Conservation (phyloP, 2,888 invertebrate genomes). For the Phortica okadai region DNA sequence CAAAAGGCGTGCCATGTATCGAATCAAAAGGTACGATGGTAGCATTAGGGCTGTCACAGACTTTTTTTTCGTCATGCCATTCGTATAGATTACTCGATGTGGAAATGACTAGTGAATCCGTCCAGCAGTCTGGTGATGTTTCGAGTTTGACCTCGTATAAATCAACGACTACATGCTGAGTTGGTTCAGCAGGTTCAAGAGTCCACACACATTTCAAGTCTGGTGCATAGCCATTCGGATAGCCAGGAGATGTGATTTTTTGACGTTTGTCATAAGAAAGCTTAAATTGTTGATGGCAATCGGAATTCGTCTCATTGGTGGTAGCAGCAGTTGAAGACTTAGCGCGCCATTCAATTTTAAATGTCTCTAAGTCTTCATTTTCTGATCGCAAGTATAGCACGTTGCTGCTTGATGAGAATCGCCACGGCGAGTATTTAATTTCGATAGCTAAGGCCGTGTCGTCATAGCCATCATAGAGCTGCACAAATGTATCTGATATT, state of each 20-base stretch:
- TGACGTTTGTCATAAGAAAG: conserved; percentile 54
- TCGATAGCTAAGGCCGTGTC: conserved; percentile 78
- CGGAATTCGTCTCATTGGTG: conserved; percentile 38
- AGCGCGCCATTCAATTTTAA: conserved; percentile 67
- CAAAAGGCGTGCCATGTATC: conserved; percentile 77
- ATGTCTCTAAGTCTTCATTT: conserved; percentile 63
- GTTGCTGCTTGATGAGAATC: conserved; percentile 81
- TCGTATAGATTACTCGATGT: conserved; percentile 77
- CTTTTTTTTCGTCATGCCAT: conserved; percentile 79
- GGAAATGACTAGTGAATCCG: conserved; percentile 82
- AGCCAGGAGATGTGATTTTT: conserved; percentile 84
- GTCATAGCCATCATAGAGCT: conserved; percentile 88
- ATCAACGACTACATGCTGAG: conserved; percentile 80
- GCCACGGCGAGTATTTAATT: conserved; percentile 60
- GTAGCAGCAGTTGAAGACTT: conserved; percentile 53
- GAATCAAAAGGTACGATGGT: conserved; percentile 57
- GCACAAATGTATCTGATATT: background rate
- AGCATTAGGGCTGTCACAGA: conserved; percentile 79
- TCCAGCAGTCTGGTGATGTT: conserved; percentile 77
- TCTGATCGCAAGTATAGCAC: conserved; percentile 78
- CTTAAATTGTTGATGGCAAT: conserved; percentile 61
- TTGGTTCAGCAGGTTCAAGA: conserved; percentile 79
- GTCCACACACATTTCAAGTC: conserved; percentile 86
- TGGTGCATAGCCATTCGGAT: conserved; percentile 78
- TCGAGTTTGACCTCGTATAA: conserved; percentile 81